Conservation (phyloP, 2,797 vertebrate genomes). For the Pachyuromys duprasi region DNA sequence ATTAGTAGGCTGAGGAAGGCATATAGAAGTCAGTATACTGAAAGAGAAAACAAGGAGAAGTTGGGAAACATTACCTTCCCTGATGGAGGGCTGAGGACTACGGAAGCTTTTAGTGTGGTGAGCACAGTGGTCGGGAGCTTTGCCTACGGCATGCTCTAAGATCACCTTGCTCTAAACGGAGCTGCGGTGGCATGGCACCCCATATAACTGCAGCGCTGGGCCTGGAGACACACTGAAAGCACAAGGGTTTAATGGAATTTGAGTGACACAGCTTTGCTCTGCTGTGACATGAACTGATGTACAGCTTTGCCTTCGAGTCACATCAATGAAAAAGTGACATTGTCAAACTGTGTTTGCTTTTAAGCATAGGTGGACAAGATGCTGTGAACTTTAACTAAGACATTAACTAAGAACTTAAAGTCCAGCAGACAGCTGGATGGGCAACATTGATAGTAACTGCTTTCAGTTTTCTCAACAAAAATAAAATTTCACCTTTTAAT, state of each 20-base stretch:
- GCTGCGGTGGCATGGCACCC: accelerated
- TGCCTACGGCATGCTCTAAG: not conserved
- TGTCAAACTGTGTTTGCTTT: slow-evolving; percentile 22
- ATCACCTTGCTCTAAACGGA: not conserved
- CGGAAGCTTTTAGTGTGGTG: not conserved
- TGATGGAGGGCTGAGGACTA: not conserved
- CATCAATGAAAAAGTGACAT: not conserved
- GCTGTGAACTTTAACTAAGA: not conserved
- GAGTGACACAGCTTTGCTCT: not conserved
- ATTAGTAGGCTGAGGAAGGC: slow-evolving; percentile 21
- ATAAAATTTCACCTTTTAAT: slow-evolving; percentile 7
- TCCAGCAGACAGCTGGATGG: not conserved
- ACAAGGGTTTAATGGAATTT: not conserved
- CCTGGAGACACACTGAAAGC: not conserved
- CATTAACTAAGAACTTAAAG: not conserved
- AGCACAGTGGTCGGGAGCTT: not conserved
- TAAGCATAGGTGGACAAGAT: slow-evolving; percentile 2
- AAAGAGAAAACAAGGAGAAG: not conserved
- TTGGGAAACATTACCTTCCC: not conserved
- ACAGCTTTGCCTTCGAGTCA: not conserved
- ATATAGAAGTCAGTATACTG: not conserved
- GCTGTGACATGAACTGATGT: not conserved
- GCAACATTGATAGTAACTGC: not conserved
- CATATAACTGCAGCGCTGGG: accelerated
- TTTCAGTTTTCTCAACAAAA: slow-evolving; percentile 46